A percentile compares a stretch with the other conserved stretches of the same genome.
phyloP scores from a whole-genome alignment of 2,113 vertebrate species.

The Centropristis striata region DNA sequence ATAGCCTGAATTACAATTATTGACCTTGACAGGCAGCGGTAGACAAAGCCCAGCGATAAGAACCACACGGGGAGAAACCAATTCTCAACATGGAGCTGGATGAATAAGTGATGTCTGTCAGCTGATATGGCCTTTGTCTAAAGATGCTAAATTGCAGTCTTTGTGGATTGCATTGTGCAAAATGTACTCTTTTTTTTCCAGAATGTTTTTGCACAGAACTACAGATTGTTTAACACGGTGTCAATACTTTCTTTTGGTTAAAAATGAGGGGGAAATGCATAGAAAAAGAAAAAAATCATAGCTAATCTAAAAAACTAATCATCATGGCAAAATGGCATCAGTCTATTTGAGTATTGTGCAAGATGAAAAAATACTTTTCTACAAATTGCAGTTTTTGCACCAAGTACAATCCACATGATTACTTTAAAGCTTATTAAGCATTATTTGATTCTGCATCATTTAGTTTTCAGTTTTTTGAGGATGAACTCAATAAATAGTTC shows the following conservation, averaged over 20 bases:
- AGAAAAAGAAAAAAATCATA: too few species aligned
- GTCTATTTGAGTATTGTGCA: too few species aligned
- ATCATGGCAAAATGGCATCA: too few species aligned
- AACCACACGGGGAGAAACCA: conserved; percentile 25
- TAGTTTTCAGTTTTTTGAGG: too few species aligned
- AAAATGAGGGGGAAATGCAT: background rate
- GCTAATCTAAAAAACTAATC: too few species aligned
- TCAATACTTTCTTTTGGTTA: background rate
- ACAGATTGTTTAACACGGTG: background rate
- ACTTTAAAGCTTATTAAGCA: too few species aligned
- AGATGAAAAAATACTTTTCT: too few species aligned
- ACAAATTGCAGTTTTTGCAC: too few species aligned
- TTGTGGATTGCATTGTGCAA: background rate
- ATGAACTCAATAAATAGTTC: too few species aligned
- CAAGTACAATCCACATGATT: too few species aligned
- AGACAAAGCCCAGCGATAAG: conserved; percentile 63
- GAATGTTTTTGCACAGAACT: background rate
- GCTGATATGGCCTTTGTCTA: conserved; percentile 42
- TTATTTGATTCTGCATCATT: too few species aligned
- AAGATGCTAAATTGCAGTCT: conserved; percentile 6
- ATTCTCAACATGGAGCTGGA: conserved; percentile 30
- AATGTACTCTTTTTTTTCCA: too few species aligned
- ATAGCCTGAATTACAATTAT: conserved; percentile 80
- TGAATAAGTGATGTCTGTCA: conserved; percentile 54
- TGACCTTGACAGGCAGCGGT: conserved; percentile 75